phyloP scores from a whole-genome alignment of 2,888 invertebrate species.

The Thysanoteuthis rhombus region DNA sequence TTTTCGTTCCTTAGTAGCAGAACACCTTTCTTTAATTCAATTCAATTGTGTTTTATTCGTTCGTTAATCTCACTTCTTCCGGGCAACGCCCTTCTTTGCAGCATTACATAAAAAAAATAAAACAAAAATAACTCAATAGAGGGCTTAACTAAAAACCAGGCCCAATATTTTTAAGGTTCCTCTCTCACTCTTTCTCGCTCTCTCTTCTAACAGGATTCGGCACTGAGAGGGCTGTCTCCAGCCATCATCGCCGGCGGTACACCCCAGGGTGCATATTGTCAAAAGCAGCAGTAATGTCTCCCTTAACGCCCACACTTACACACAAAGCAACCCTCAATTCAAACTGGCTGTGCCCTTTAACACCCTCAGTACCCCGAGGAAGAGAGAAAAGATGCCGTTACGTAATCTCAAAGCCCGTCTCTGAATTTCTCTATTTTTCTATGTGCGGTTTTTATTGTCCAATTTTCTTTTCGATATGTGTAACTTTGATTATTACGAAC shows the following conservation, averaged over 20 bases:
- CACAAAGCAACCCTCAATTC: constrained; percentile 12
- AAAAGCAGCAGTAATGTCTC: not conserved
- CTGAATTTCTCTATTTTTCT: not conserved
- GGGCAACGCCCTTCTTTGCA: not conserved
- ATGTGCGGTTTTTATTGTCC: too few relatives aligned
- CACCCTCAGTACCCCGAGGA: not conserved
- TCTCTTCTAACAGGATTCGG: not conserved
- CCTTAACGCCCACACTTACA: constrained; percentile 12
- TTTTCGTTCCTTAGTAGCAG: not conserved
- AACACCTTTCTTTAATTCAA: not conserved
- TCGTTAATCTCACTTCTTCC: not conserved
- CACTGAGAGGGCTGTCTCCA: not conserved
- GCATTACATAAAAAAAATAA: not conserved
- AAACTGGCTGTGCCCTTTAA: not conserved
- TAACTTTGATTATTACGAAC: not conserved
- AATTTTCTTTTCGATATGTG: not conserved
- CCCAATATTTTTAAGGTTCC: not conserved
- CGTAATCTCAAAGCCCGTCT: not conserved
- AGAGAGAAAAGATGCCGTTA: not conserved
- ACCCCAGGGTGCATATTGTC: not conserved
- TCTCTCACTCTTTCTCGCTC: not conserved
- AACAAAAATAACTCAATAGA: not conserved
- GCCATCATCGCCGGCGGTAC: not conserved
- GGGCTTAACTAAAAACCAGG: not conserved
- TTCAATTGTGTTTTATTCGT: not conserved